Percentiles rank a stretch among this genome's conserved stretches.
Conservation (phyloP, 2,797 vertebrate genomes). For the Cryptoblepharus egeriae region DNA sequence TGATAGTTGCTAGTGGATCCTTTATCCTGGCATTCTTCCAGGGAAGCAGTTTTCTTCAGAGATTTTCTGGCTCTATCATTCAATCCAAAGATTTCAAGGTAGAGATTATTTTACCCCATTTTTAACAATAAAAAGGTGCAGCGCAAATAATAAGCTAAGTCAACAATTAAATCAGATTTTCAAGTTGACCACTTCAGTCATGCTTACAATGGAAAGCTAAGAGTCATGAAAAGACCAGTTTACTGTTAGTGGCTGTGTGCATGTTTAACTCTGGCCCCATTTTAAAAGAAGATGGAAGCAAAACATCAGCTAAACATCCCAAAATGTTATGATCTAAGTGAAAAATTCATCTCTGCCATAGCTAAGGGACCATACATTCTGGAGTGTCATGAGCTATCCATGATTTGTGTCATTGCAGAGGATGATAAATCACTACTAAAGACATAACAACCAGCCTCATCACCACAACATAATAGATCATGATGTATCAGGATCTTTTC, state of each 20-base stretch:
- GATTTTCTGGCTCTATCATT: not conserved
- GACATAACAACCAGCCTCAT: slow-evolving; percentile 74
- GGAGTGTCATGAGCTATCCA: slow-evolving; percentile 69
- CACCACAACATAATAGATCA: slow-evolving; percentile 75
- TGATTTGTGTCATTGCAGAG: slow-evolving; percentile 78
- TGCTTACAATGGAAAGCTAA: slow-evolving; percentile 48
- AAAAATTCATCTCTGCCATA: slow-evolving; percentile 72
- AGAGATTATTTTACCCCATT: not conserved
- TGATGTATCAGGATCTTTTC: slow-evolving; percentile 75
- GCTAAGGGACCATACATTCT: slow-evolving; percentile 71
- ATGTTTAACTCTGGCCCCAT: slow-evolving; percentile 48
- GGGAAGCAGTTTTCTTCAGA: not conserved
- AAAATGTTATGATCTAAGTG: slow-evolving; percentile 72
- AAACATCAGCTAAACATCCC: slow-evolving; percentile 63
- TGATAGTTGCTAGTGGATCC: not conserved
- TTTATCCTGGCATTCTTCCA: not conserved
- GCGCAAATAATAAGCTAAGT: not conserved
- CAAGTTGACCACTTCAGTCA: slow-evolving; percentile 56
- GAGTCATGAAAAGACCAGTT: slow-evolving; percentile 24
- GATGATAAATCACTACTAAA: slow-evolving; percentile 78
- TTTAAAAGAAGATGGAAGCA: slow-evolving; percentile 66
- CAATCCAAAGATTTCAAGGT: not conserved
- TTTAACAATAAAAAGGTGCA: not conserved
- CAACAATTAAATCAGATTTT: slow-evolving; percentile 31
- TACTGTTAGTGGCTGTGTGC: slow-evolving; percentile 47